phyloP scores from a whole-genome alignment of 2,113 vertebrate species.

The Strix aluco region DNA sequence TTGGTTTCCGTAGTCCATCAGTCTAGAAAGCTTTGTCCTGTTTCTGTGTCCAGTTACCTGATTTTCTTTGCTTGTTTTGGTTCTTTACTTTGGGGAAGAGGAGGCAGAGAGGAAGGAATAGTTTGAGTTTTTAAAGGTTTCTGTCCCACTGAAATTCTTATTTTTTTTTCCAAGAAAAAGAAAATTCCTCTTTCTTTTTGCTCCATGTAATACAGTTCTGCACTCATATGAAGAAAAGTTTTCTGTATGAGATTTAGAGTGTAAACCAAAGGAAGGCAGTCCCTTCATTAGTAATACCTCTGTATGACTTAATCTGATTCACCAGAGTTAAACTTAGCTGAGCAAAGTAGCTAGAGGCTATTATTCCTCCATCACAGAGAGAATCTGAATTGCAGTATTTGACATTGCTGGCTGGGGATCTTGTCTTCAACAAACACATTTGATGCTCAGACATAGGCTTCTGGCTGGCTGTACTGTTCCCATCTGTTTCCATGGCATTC shows the following conservation, averaged over 20 bases:
- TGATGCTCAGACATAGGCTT: background rate
- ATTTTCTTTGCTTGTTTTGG: background rate
- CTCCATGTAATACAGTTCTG: background rate
- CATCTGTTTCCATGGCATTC: background rate
- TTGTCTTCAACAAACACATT: background rate
- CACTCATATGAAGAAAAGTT: rapidly evolving
- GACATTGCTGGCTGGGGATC: background rate
- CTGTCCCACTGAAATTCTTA: background rate
- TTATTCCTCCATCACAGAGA: background rate
- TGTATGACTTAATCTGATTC: background rate
- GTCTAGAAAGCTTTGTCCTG: background rate
- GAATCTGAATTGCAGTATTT: background rate
- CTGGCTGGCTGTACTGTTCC: background rate
- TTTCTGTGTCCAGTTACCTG: background rate
- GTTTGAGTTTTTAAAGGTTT: background rate
- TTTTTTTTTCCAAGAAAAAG: background rate
- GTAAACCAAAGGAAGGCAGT: background rate
- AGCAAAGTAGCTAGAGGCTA: background rate
- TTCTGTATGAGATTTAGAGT: background rate
- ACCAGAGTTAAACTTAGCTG: background rate
- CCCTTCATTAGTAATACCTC: background rate
- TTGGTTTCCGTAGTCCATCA: background rate
- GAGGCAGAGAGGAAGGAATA: background rate
- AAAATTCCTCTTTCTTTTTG: background rate
- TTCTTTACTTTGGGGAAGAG: rapidly evolving